Evolutionary conservation across 1,140 invertebrate genomes (phyloP), one percentile per base, ranked within the genome.

Genomic region (Diorhabda carinulata): DNA sequence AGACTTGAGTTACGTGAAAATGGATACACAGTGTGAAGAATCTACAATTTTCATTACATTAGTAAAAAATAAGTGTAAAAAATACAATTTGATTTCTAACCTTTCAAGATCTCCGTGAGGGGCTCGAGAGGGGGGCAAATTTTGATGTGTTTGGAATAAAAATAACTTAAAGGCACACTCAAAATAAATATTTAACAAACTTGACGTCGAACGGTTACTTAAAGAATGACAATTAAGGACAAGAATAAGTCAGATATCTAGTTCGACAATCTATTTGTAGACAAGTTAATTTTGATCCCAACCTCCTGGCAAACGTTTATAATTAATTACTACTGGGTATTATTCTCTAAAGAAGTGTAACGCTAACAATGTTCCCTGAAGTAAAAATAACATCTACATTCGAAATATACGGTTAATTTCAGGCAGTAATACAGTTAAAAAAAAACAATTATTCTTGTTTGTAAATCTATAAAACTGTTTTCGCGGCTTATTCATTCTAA

Each of bases 171-270:
- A 42, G 59, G n/a, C 6, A n/a, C 47, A 52, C 47, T 52, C n/a
- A 52, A 52, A 52, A 52, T 52, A 52, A 52, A 52, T 52, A 8
- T 52, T 52, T n/a, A 25, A 43, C 43, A 10, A 62, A 62, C 61
- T 65, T 56, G 45, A 56, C 52, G 47, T 40, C 52, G 64, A 56
- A 57, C 64, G 25, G 47, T 42, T 40, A 7, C 40, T 9, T 43
- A 5, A 56, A 9, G 64, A 65, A 65, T 65, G 58, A 65, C 65
- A 61, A 70, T 70, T 70, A 70, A 70, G 62, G 68, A 66, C 61
- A 66, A 68, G 63, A 70, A 61, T 70, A 70, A 69, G 47, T 62
- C 44, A 43, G 44, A 43, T 41, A 62, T 62, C 61, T 62, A 43
- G 43, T 43, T 44, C 61, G 43, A 62, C n/a, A 10, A 10, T 42